A percentile compares a stretch with the other conserved stretches of the same genome.
Conservation (phyloP, 2,888 invertebrate species). For the Diarsia dahlii region DNA sequence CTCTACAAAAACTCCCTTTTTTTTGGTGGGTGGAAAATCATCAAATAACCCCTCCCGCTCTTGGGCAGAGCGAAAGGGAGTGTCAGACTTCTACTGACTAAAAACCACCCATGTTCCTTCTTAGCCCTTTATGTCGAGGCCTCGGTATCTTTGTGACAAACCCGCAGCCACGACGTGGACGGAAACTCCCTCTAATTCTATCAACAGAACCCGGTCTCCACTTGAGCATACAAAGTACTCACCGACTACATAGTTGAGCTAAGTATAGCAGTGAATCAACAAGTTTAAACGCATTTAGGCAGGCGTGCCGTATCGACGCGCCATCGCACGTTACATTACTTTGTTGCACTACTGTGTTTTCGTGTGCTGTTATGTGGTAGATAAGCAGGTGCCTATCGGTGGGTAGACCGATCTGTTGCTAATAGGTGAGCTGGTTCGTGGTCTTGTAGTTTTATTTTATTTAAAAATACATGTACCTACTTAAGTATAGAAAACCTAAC, state of each 20-base stretch:
- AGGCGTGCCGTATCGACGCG: slow-evolving; percentile 61
- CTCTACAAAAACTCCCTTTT: too few species aligned
- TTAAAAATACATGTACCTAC: not conserved
- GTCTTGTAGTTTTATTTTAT: not conserved
- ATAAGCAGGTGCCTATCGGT: slow-evolving; percentile 55
- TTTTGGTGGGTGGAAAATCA: too few species aligned
- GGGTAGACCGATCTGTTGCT: slow-evolving; percentile 25
- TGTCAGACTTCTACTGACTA: too few species aligned
- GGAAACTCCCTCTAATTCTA: not conserved
- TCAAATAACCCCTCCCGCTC: too few species aligned
- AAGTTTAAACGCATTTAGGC: slow-evolving; percentile 56
- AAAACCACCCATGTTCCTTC: too few species aligned
- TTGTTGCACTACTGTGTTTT: slow-evolving; percentile 58
- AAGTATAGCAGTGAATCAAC: slow-evolving; percentile 60
- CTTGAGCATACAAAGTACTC: slow-evolving; percentile 7
- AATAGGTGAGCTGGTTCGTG: slow-evolving; percentile 8
- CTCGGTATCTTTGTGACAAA: too few species aligned
- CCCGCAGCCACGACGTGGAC: too few species aligned
- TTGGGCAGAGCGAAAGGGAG: too few species aligned
- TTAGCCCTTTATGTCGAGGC: too few species aligned
- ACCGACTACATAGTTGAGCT: slow-evolving; percentile 26
- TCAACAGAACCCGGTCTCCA: not conserved
- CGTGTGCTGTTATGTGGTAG: slow-evolving; percentile 41
- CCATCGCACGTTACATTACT: slow-evolving; percentile 59
- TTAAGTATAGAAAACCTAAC: too few species aligned